phyloP scores from a whole-genome alignment of 1,140 invertebrate genomes.

The Achatina immaculata region DNA sequence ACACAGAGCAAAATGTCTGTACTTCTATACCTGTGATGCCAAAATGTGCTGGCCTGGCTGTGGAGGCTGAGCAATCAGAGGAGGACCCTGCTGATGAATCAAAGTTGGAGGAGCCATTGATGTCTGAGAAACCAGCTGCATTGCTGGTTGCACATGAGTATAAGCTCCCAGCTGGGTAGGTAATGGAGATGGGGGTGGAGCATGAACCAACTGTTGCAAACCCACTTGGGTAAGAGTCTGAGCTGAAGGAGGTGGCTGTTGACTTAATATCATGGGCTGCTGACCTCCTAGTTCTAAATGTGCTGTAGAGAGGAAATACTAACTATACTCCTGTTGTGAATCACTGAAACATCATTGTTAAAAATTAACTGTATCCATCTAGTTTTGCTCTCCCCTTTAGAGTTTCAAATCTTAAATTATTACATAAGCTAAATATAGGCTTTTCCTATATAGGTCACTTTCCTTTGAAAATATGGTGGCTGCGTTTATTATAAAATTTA shows the following conservation, averaged over 20 bases:
- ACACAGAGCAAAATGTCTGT: not conserved
- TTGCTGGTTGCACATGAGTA: conserved; percentile 43
- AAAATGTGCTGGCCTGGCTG: conserved; percentile 25
- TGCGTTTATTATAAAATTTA: too few species aligned
- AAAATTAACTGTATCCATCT: too few species aligned
- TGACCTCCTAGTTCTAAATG: conserved; percentile 38
- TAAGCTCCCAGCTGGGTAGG: conserved; percentile 36
- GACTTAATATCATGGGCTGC: conserved; percentile 47
- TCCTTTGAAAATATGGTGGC: too few species aligned
- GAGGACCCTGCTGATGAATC: conserved; percentile 22
- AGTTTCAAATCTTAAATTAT: too few species aligned
- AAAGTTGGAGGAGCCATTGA: conserved; percentile 31
- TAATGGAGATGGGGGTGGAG: conserved; percentile 40
- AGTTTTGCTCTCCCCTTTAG: too few species aligned
- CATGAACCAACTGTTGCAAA: conserved; percentile 24
- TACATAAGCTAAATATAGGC: too few species aligned
- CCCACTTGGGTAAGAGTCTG: conserved; percentile 41
- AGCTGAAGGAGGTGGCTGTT: conserved; percentile 39
- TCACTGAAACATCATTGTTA: too few species aligned
- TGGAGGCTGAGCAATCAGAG: conserved; percentile 8
- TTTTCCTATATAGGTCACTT: too few species aligned
- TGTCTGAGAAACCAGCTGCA: conserved; percentile 47
- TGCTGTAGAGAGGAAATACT: conserved; percentile 14
- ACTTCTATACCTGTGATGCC: conserved; percentile 30
- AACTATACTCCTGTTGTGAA: too few species aligned